These are phyloP conservation scores for Brachyhypopomus gauderio DNA, from an alignment of 2,113 vertebrate species.

Conservation along the genomic window DNA sequence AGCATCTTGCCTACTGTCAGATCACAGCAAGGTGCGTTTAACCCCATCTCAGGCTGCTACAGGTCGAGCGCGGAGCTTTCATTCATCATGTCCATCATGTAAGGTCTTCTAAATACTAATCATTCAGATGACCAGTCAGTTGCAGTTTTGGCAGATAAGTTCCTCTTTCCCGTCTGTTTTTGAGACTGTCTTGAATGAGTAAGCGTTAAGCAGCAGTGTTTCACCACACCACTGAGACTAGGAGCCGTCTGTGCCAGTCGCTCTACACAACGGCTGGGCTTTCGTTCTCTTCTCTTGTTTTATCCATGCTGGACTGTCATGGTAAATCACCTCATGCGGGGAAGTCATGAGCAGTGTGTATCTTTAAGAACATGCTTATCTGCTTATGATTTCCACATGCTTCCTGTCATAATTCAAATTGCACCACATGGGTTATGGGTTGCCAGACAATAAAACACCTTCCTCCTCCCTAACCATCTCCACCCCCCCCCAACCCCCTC, in stretches of 20 bases:
- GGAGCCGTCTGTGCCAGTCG: background rate
- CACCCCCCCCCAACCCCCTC: background rate
- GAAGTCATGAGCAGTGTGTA: background rate
- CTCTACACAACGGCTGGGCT: background rate
- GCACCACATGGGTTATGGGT: background rate
- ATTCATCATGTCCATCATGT: background rate
- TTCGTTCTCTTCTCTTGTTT: background rate
- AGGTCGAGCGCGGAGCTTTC: background rate
- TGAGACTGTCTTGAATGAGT: conserved; percentile 1
- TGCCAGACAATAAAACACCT: background rate
- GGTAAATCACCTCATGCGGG: conserved; percentile 11
- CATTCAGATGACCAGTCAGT: background rate
- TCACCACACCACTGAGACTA: background rate
- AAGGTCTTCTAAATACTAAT: background rate
- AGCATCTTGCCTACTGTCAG: conserved; percentile 89
- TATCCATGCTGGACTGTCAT: background rate
- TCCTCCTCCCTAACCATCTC: background rate
- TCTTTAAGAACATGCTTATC: background rate
- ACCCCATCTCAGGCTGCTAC: background rate
- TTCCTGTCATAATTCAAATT: conserved; percentile 1
- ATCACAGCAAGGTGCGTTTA: conserved; percentile 87
- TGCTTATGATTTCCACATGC: conserved; percentile 3
- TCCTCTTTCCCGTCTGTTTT: background rate
- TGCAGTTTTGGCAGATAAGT: background rate
- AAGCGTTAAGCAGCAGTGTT: background rate